Base-by-base conservation (phyloP, 2,797 vertebrate species). In the Phalloptychus januarius region DNA sequence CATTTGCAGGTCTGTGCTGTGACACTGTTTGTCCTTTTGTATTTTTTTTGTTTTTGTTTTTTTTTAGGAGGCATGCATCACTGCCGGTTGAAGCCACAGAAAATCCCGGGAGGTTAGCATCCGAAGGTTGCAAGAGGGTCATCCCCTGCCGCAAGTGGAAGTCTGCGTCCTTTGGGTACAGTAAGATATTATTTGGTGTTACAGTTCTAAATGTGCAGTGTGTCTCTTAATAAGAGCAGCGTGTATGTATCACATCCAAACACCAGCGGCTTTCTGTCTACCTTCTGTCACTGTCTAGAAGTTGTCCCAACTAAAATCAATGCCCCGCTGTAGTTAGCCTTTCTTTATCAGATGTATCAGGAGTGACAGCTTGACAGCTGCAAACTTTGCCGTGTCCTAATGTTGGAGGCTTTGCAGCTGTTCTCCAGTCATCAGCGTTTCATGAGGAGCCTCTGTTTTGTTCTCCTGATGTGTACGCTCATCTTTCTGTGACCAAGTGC, bases 81-180 rank as follows among this genome's bases (percentile, higher is more conserved):
- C 90, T 95, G 36, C 95, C 95, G 33, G 77, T 94, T 16, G 87
- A 94, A 33, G 90, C 86, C 82, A 79, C 74, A 0, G 90, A 90
- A 71, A 89, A 82, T 56, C 90, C 87, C 0, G 87, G 87, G 83
- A 91, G 87, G 78, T 18, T 87, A 5, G 82, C 50, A 75, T 91
- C 94, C 2, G 89, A 89, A 0, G 83, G 88, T 80, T 93, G 86
- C 90, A 88, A 94, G 70, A 93, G 92, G 89, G 85, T 85, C 31
- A 75, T 81, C 38, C 93, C 95, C 33, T 93, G 93, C 70, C 92
- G 88, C 74, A 93, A 91, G 91, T 95, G 95, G 95, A 95, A 95
- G 83, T 95, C 96, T 0, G 92, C 95, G 0, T 95, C 96, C 79
- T 95, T 95, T 76, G 94, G 95, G 95, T 96, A 95, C 91, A 90